These are phyloP conservation scores for Bactericera cockerelli DNA, from an alignment of 1,140 invertebrate genomes.

Conservation along the genomic window DNA sequence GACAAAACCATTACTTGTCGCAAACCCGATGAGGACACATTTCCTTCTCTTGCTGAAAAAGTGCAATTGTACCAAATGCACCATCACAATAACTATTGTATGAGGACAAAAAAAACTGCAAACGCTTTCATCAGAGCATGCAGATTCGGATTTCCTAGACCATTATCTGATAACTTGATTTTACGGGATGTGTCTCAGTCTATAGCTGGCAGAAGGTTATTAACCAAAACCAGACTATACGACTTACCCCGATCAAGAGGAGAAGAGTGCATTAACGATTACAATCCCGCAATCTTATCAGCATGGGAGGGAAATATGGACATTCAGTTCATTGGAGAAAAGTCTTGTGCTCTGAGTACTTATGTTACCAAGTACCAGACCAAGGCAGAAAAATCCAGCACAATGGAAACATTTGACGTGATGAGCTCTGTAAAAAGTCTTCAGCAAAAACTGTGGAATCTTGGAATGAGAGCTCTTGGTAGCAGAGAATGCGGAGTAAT, in stretches of 20 bases:
- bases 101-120: constrained; percentile 20
- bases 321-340: constrained; percentile 22
- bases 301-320: constrained; percentile 23
- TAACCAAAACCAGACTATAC: constrained; percentile 23
- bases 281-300: constrained; percentile 20
- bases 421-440: constrained; percentile 20
- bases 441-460: constrained; percentile 18
- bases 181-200: constrained; percentile 21
- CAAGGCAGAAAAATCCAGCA: constrained; percentile 20
- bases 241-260: constrained; percentile 23
- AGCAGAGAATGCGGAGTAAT: constrained; percentile 21
- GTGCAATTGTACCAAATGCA: constrained; percentile 21
- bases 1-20: constrained; percentile 25
- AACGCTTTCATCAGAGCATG: constrained; percentile 19
- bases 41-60: constrained; percentile 18
- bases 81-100: constrained; percentile 21
- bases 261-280: constrained; percentile 21
- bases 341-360: constrained; percentile 15
- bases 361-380: constrained; percentile 22
- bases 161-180: constrained; percentile 19
- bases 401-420: constrained; percentile 16
- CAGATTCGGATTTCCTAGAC: constrained; percentile 23
- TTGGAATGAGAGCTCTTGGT: constrained; percentile 18
- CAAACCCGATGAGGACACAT: constrained; percentile 13
- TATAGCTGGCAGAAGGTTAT: constrained; percentile 21